These are phyloP conservation scores for Eupithecia inturbata DNA, from an alignment of 2,888 invertebrate species.

Conservation along the genomic window DNA sequence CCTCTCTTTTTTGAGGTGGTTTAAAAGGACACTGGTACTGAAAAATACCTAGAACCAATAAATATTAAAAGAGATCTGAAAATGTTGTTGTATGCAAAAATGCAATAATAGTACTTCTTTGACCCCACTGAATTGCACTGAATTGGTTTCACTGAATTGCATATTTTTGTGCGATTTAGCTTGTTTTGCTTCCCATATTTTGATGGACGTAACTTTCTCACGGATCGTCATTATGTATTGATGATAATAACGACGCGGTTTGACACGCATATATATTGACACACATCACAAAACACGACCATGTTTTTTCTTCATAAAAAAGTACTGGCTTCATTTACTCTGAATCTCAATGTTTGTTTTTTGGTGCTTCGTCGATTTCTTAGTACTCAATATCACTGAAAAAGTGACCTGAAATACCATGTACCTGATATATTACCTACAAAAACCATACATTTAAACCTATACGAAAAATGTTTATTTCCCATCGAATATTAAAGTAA, in stretches of 20 bases:
- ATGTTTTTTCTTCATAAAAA: background rate
- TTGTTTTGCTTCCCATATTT: background rate
- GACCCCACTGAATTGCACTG: background rate
- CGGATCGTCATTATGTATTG: slow-evolving; percentile 22
- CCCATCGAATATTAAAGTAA: too few species aligned
- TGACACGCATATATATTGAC: slow-evolving; percentile 11
- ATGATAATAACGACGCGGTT: slow-evolving; percentile 12
- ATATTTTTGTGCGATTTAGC: background rate
- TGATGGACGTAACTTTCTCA: slow-evolving; percentile 24
- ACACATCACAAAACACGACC: background rate
- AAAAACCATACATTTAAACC: too few species aligned
- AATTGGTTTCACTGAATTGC: background rate
- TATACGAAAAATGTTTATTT: too few species aligned
- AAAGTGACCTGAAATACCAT: background rate
- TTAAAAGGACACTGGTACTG: background rate
- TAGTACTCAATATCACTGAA: background rate
- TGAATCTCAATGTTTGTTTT: background rate
- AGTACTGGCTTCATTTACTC: background rate
- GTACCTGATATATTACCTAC: too few species aligned
- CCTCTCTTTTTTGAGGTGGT: background rate
- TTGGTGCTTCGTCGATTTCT: background rate
- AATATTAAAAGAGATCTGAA: background rate
- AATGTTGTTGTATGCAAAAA: background rate
- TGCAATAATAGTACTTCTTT: background rate
- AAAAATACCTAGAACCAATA: background rate